phyloP scores from a whole-genome alignment of 1,140 invertebrate species.

The Lepidostoma basale region DNA sequence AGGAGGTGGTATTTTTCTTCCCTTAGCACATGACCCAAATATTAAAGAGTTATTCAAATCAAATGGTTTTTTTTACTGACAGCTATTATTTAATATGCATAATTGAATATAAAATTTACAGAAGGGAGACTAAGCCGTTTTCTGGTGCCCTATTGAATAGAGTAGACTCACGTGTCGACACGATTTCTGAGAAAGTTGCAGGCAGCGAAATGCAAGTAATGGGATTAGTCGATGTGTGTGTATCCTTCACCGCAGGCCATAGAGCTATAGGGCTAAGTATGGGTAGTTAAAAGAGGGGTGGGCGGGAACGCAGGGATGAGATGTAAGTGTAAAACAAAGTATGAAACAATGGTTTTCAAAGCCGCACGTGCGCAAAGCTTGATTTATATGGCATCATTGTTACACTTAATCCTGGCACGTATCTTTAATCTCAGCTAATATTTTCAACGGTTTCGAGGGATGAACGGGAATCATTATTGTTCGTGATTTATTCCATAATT shows the following conservation, averaged over 20 bases:
- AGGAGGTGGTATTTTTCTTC: too few relatives aligned
- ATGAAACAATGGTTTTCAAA: not conserved
- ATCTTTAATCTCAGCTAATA: not conserved
- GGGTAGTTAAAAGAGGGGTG: too few relatives aligned
- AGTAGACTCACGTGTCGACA: not conserved
- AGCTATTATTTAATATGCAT: too few relatives aligned
- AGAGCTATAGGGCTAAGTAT: too few relatives aligned
- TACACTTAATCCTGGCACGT: constrained; percentile 1
- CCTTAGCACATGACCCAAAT: too few relatives aligned
- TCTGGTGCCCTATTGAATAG: too few relatives aligned
- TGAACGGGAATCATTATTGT: not conserved
- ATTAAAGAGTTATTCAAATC: too few relatives aligned
- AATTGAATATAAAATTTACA: too few relatives aligned
- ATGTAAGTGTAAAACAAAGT: constrained; percentile 4
- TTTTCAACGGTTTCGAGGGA: not conserved
- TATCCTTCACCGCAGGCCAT: too few relatives aligned
- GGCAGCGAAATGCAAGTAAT: constrained; percentile 6
- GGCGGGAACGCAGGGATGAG: not conserved
- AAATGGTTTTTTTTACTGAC: too few relatives aligned
- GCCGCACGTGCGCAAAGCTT: constrained; percentile 2
- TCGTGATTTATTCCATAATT: not conserved
- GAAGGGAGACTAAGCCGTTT: too few relatives aligned
- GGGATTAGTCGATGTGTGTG: not conserved
- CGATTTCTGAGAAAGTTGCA: constrained; percentile 8
- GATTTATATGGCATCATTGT: not conserved